phyloP scores from a whole-genome alignment of 2,888 invertebrate genomes.

The Drosophila aldrichi region DNA sequence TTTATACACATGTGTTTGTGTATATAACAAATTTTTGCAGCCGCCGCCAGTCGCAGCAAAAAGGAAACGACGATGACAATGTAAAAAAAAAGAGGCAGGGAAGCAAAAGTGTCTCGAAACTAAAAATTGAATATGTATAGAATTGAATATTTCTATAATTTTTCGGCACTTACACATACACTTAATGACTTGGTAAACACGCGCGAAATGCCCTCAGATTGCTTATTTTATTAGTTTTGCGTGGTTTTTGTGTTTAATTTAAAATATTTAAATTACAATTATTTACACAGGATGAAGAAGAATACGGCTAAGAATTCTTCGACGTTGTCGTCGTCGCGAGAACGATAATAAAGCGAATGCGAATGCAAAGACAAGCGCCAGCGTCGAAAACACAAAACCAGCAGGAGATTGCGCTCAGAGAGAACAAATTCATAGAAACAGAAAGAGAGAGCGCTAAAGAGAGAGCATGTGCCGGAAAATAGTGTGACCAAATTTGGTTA shows the following conservation, averaged over 20 bases:
- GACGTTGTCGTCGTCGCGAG: conserved; percentile 82
- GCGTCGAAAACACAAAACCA: conserved; percentile 67
- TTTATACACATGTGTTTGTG: conserved; percentile 31
- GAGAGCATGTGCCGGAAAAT: conserved; percentile 62
- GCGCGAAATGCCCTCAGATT: conserved; percentile 57
- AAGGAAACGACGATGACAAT: conserved; percentile 77
- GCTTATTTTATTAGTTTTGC: conserved; percentile 62
- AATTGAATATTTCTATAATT: conserved; percentile 40
- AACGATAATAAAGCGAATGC: conserved; percentile 77
- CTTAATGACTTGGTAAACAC: conserved; percentile 71
- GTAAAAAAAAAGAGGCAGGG: conserved; percentile 63
- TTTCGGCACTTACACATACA: conserved; percentile 74
- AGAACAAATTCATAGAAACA: conserved; percentile 8
- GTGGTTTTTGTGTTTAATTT: conserved; percentile 73
- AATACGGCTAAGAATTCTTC: conserved; percentile 81
- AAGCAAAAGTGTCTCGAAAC: conserved; percentile 49
- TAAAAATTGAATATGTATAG: conserved; percentile 51
- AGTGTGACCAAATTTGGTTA: conserved; percentile 41
- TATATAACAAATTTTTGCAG: conserved; percentile 60
- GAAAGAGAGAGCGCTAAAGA: conserved; percentile 15
- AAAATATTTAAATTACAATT: conserved; percentile 81
- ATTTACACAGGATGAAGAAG: conserved; percentile 83
- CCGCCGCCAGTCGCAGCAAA: conserved; percentile 56
- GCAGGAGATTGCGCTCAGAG: conserved; percentile 68
- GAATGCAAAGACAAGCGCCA: conserved; percentile 66